Conservation (phyloP, 2,797 vertebrate genomes). For the Coranthus polyacanthus region DNA sequence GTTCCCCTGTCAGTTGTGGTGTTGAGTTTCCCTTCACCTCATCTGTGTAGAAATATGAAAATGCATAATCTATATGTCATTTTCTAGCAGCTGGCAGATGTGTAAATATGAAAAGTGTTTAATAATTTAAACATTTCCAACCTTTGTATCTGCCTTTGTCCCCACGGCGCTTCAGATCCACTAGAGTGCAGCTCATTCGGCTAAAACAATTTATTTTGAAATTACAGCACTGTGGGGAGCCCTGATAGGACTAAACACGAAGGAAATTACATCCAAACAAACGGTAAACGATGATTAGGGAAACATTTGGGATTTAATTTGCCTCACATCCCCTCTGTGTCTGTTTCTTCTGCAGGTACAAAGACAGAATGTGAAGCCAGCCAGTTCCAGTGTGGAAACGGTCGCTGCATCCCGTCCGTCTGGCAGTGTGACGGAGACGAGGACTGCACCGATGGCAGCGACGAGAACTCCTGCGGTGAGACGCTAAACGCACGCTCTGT, state of each 20-base stretch:
- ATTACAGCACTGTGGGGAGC: constrained; percentile 7
- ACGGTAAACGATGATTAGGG: background rate
- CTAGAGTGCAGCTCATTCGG: background rate
- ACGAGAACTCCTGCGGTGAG: constrained; percentile 95
- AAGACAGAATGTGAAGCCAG: constrained; percentile 90
- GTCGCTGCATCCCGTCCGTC: constrained; percentile 93
- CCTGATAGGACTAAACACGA: background rate
- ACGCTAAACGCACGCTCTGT: too few species aligned
- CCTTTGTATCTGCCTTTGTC: background rate
- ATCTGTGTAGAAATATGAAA: too few species aligned
- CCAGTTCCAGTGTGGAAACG: constrained; percentile 95
- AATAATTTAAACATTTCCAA: too few species aligned
- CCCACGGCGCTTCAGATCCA: background rate
- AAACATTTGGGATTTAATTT: background rate
- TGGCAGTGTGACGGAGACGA: constrained; percentile 97
- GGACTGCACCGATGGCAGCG: constrained; percentile 94
- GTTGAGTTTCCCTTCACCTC: too few species aligned
- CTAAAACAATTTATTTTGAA: constrained; percentile 4
- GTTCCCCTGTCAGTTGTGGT: too few species aligned
- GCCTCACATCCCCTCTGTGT: background rate
- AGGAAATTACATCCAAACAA: background rate
- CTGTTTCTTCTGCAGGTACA: constrained; percentile 77
- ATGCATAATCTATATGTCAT: too few species aligned
- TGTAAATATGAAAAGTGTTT: too few species aligned
- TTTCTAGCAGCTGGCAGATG: too few species aligned